A percentile compares a stretch with the other conserved stretches of the same genome.
phyloP scores from a whole-genome alignment of 2,113 vertebrate species.

The Cavia porcellus region DNA sequence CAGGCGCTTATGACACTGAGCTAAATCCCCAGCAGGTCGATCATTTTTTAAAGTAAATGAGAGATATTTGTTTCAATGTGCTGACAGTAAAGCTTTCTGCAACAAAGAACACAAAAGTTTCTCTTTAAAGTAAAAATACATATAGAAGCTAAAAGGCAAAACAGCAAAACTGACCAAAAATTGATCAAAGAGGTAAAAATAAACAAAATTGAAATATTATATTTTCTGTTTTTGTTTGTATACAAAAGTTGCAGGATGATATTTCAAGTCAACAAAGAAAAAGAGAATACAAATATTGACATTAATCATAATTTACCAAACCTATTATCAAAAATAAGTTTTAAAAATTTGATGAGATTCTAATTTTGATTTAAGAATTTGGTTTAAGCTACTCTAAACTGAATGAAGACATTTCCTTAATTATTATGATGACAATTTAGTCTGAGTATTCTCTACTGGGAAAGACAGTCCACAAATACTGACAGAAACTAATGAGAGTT shows the following conservation, averaged over 20 bases:
- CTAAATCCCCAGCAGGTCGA: too few relatives aligned
- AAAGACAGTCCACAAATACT: not conserved
- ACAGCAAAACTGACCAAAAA: not conserved
- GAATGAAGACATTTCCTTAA: not conserved
- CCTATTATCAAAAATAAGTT: constrained; percentile 11
- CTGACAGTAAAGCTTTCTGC: not conserved
- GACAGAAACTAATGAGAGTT: not conserved
- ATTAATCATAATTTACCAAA: not conserved
- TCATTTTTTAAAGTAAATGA: constrained; percentile 3
- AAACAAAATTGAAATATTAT: not conserved
- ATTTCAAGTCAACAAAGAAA: not conserved
- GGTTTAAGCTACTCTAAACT: constrained; percentile 26
- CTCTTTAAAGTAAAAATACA: not conserved
- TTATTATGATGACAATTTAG: not conserved
- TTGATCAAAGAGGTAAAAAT: not conserved
- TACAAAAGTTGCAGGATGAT: not conserved
- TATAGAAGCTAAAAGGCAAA: not conserved
- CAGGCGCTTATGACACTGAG: too few relatives aligned
- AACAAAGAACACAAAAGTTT: not conserved
- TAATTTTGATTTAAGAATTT: not conserved
- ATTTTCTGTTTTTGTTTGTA: constrained; percentile 15
- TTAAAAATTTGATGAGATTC: not conserved
- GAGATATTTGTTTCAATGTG: not conserved
- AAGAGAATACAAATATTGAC: not conserved
- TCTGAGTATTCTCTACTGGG: not conserved